Evolutionary conservation across 2,888 invertebrate species (phyloP), one percentile per base, ranked within the genome.

Genomic region (Sarcophaga variegata): DNA sequence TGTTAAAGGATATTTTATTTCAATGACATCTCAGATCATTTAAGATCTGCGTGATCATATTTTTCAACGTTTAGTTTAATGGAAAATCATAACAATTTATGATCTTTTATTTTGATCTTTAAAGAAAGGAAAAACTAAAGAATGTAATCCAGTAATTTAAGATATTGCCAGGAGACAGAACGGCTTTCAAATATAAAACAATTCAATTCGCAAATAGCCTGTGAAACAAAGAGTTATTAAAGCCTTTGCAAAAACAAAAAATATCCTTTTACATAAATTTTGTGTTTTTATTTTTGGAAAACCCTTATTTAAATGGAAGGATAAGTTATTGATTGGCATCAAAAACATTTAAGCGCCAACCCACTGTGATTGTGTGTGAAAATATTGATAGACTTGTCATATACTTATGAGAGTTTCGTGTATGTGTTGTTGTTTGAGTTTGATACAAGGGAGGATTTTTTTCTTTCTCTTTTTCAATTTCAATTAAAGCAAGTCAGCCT

Each of bases 321-420:
- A 76, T 49, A 79, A 82, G n/a, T 72, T 64, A 77, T 37, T 83
- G 87, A 81, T 84, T 78, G 87, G 71, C 72, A 87, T 75, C 84
- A 78, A 82, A 82, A 77, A 75, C 22, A 22, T 71, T 78, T 60
- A 59, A 67, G 25, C 22, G 66, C 66, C 87, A 67, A 71, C 62
- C 78, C 62, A 80, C 70, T 76, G 75, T 54, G 60, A 14, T 17
- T 54, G 82, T 81, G 85, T 88, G 87, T 88, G 88, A 86, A 83
- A 83, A 81, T 88, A 74, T 87, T 87, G 84, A 88, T 88, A 87
- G 85, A 87, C 82, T 86, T 87, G 84, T 88, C 82, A 87, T 37
- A 75, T 20, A 71, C 5, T 54, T 22, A 37, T 5, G 17, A 54
- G 17, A 54, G 5, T 54, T 14, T 12, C 5, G 4, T 17, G 4